A percentile compares a stretch with the other conserved stretches of the same genome.
phyloP scores from a whole-genome alignment of 2,888 invertebrate species.

The Erebia aethiops region DNA sequence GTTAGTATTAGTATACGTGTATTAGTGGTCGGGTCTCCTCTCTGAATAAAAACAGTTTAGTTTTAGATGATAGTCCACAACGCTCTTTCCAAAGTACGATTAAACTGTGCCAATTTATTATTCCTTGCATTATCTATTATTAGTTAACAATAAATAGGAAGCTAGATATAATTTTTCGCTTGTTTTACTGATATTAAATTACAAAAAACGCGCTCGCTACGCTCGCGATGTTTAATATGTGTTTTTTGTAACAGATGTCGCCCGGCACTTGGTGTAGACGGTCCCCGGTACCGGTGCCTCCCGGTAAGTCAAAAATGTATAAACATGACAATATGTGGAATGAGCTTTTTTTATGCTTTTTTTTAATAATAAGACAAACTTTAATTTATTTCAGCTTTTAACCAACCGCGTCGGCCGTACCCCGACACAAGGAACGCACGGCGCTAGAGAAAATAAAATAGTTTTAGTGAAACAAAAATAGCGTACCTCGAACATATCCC shows the following conservation, averaged over 20 bases:
- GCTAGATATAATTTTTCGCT: no score
- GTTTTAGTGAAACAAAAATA: slow-evolving; percentile 4
- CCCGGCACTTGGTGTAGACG: slow-evolving; percentile 69
- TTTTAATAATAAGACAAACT: no score
- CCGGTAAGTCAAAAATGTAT: slow-evolving; percentile 51
- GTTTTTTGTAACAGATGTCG: slow-evolving; percentile 57
- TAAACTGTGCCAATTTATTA: no score
- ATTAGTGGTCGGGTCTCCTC: no score
- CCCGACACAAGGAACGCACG: slow-evolving; percentile 63
- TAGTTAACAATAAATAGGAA: no score
- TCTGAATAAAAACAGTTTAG: no score
- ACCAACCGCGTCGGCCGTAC: slow-evolving; percentile 62
- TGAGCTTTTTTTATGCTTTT: no score
- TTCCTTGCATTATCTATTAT: no score
- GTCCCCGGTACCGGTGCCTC: slow-evolving; percentile 66
- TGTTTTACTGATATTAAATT: no score
- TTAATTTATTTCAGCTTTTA: slow-evolving; percentile 54
- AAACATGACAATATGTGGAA: background rate
- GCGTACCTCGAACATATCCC: slow-evolving; percentile 28
- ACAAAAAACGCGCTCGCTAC: background rate
- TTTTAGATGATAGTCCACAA: no score
- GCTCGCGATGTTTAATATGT: background rate
- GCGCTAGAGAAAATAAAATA: slow-evolving; percentile 49
- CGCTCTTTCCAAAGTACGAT: no score
- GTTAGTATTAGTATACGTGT: no score